Conservation (phyloP, 2,113 vertebrate genomes). For the Rissa tridactyla region DNA sequence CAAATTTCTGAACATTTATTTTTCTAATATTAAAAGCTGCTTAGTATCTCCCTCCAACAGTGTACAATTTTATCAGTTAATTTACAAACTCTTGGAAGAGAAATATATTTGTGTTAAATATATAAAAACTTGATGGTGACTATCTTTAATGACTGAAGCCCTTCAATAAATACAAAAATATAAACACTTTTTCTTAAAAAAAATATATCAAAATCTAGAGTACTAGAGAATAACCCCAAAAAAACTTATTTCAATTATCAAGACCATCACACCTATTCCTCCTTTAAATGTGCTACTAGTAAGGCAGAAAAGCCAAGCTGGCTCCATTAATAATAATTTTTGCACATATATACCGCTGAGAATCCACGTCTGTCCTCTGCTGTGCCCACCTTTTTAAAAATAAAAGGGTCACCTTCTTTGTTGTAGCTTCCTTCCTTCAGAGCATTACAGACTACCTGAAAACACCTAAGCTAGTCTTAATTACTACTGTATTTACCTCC, state of each 20-base stretch:
- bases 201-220: not conserved
- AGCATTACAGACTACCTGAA: not conserved
- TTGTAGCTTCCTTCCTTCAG: not conserved
- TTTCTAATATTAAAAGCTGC: not conserved
- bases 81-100: not conserved
- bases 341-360: not conserved
- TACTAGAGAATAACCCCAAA: not conserved
- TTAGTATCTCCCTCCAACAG: not conserved
- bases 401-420: not conserved
- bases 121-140: not conserved
- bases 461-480: not conserved
- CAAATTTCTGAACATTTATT: not conserved
- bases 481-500: not conserved
- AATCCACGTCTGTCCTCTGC: not conserved
- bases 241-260: not conserved
- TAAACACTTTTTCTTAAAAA: accelerated
- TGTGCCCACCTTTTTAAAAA: not conserved
- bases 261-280: not conserved
- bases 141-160: not conserved
- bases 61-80: not conserved
- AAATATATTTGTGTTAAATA: not conserved
- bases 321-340: not conserved
- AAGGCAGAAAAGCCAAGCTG: not conserved
- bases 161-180: not conserved
- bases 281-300: not conserved